Evolutionary conservation across 2,113 vertebrate genomes (phyloP).

Genomic region (Odontesthes bonariensis): DNA sequence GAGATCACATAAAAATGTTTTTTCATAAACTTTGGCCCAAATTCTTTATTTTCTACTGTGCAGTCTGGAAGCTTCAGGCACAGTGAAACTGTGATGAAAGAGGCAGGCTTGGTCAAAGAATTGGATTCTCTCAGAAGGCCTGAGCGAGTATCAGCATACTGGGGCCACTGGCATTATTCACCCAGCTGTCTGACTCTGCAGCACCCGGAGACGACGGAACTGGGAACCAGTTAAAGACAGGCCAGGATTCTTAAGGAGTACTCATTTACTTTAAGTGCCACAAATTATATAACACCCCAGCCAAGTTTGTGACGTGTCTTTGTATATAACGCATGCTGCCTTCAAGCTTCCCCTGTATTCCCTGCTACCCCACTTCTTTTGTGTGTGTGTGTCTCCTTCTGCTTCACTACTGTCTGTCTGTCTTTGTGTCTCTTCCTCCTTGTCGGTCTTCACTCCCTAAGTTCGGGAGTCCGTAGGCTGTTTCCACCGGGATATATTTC

Average conservation of each 20-base stretch:
- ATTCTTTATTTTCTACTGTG: neutral
- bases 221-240: constrained; percentile 26
- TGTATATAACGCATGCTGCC: constrained; percentile 14
- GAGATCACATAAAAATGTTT: too few species aligned
- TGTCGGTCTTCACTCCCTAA: constrained; percentile 21
- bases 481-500: constrained; percentile 60
- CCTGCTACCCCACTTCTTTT: constrained; percentile 14
- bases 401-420: constrained; percentile 12
- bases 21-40: neutral
- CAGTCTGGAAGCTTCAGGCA: constrained; percentile 9
- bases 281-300: constrained; percentile 50
- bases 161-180: constrained; percentile 43
- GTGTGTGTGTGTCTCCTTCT: neutral
- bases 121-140: constrained; percentile 64
- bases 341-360: constrained; percentile 9
- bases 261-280: constrained; percentile 63
- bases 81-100: constrained; percentile 24
- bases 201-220: constrained; percentile 59
- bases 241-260: constrained; percentile 35
- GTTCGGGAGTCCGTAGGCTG: constrained; percentile 61
- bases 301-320: constrained; percentile 42
- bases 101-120: constrained; percentile 50
- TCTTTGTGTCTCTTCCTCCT: constrained; percentile 24
- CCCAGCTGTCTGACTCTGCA: constrained; percentile 31
- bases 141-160: constrained; percentile 69